Evolutionary conservation across 2,797 vertebrate genomes (phyloP).

Genomic region (Acomys russatus): DNA sequence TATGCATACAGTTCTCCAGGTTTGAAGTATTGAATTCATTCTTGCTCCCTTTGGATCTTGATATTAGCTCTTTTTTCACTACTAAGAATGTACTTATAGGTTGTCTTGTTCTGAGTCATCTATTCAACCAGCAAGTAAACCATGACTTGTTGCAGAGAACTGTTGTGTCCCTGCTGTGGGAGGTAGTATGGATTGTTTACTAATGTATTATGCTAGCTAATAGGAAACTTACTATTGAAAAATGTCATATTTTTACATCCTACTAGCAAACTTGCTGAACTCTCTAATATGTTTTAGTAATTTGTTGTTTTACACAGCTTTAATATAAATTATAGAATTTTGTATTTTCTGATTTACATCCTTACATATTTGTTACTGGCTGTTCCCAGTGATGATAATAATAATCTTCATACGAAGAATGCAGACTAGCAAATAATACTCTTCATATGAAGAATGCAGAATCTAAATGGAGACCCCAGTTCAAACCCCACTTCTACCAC

Average conservation of each 20-base stretch:
- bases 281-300: not conserved
- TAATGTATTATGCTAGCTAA: not conserved
- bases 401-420: too few species aligned
- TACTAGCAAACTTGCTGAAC: not conserved
- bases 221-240: conserved; percentile 6
- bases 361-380: not conserved
- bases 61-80: not conserved
- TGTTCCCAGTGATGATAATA: not conserved
- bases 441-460: not conserved
- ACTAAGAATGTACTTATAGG: not conserved
- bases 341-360: not conserved
- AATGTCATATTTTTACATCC: not conserved
- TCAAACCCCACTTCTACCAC: not conserved
- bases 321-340: conserved; percentile 8
- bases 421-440: not conserved
- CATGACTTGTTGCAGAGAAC: not conserved
- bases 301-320: not conserved
- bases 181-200: not conserved
- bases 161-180: not conserved
- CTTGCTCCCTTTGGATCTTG: not conserved
- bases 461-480: not conserved
- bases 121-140: not conserved
- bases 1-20: not conserved
- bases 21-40: not conserved
- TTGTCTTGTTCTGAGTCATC: not conserved